A percentile compares a stretch with the other conserved stretches of the same genome.
phyloP scores from a whole-genome alignment of 2,113 vertebrate genomes.

The Centropus bengalensis region DNA sequence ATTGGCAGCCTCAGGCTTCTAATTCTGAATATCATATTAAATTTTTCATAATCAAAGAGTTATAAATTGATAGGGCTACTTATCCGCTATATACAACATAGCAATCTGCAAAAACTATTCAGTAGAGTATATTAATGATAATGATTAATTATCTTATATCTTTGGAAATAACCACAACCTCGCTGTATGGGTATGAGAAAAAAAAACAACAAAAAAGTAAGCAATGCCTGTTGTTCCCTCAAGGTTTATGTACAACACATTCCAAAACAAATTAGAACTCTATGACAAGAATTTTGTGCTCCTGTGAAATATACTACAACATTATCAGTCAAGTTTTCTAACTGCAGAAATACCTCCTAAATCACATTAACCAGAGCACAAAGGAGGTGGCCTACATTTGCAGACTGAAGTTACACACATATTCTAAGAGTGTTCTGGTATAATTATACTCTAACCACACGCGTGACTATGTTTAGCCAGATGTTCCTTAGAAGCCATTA shows the following conservation, averaged over 20 bases:
- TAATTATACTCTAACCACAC: constrained; percentile 54
- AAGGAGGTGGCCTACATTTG: constrained; percentile 27
- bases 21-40: constrained; percentile 11
- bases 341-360: constrained; percentile 27
- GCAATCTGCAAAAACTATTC: background rate
- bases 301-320: constrained; percentile 8
- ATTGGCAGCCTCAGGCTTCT: background rate
- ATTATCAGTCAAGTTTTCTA: constrained; percentile 28
- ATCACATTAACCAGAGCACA: constrained; percentile 34
- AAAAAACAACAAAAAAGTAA: constrained; percentile 10
- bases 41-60: constrained; percentile 17
- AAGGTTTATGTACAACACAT: background rate
- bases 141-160: background rate
- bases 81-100: background rate
- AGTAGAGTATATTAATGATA: background rate
- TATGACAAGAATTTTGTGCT: background rate
- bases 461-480: constrained; percentile 40
- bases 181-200: background rate
- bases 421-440: constrained; percentile 41
- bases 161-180: constrained; percentile 2
- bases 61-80: constrained; percentile 9
- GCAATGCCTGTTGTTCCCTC: background rate
- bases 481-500: constrained; percentile 11
- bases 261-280: constrained; percentile 17
- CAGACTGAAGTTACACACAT: constrained; percentile 21